phyloP scores from a whole-genome alignment of 2,113 vertebrate genomes.

The Elgaria multicarinata region DNA sequence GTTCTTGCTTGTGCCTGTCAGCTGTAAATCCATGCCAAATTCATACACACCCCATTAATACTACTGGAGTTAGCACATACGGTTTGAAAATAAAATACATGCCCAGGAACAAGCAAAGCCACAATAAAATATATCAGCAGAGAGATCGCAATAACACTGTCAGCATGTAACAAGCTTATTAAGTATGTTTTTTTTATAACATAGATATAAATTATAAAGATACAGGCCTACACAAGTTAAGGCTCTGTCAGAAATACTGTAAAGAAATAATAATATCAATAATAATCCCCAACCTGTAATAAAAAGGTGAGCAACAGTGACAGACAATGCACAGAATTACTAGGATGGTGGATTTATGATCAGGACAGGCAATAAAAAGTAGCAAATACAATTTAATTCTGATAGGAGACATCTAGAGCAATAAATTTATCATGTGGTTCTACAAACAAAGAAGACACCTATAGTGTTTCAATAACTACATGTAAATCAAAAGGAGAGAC shows the following conservation, averaged over 20 bases:
- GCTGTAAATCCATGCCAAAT: background rate
- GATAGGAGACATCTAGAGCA: conserved; percentile 70
- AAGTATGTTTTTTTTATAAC: conserved; percentile 53
- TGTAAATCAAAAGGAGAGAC: conserved; percentile 70
- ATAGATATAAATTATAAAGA: conserved; percentile 61
- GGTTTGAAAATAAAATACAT: conserved; percentile 7
- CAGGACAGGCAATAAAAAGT: conserved; percentile 74
- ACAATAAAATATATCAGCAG: conserved; percentile 40
- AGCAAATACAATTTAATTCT: conserved; percentile 78
- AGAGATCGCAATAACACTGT: conserved; percentile 2
- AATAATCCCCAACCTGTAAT: conserved; percentile 68
- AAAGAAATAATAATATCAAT: conserved; percentile 53
- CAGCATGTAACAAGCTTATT: conserved; percentile 58
- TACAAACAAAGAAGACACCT: conserved; percentile 73
- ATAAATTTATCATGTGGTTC: conserved; percentile 71
- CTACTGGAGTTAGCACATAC: background rate
- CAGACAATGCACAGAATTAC: conserved; percentile 59
- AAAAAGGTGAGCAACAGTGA: conserved; percentile 73
- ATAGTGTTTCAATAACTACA: conserved; percentile 56
- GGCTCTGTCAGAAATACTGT: conserved; percentile 63
- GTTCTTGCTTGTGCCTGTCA: background rate
- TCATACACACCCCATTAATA: conserved; percentile 23
- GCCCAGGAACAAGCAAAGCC: background rate
- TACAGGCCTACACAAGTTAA: conserved; percentile 59
- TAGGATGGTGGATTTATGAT: conserved; percentile 76